Percentiles rank a stretch among this genome's conserved stretches.
Evolutionary conservation across 2,113 vertebrate genomes (phyloP).

Genomic region (Pedionomus torquatus): DNA sequence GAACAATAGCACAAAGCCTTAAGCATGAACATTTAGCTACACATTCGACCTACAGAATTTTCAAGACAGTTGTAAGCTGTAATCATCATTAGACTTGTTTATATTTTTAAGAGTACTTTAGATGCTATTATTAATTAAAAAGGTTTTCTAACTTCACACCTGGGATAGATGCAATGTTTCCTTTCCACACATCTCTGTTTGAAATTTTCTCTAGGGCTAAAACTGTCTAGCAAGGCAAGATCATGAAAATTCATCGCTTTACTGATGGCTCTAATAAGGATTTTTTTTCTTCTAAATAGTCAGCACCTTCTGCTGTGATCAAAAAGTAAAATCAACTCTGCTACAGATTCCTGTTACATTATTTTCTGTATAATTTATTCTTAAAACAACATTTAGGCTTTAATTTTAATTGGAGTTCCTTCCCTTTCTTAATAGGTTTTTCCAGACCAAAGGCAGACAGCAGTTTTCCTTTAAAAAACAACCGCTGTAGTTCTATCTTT

Average conservation of each 20-base stretch:
- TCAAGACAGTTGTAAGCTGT: neutral
- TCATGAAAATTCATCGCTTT: constrained; percentile 75
- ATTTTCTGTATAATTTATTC: constrained; percentile 37
- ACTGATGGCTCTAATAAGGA: constrained; percentile 64
- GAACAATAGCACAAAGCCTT: neutral
- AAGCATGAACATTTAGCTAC: neutral
- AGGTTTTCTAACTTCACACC: constrained; percentile 49
- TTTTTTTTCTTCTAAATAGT: constrained; percentile 49
- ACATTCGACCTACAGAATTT: neutral
- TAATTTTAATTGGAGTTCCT: constrained; percentile 54
- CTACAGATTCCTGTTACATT: constrained; percentile 7
- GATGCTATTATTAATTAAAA: constrained; percentile 48
- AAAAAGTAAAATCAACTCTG: constrained; percentile 62
- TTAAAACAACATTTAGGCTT: constrained; percentile 44
- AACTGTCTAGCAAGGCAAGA: constrained; percentile 58
- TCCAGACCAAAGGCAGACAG: constrained; percentile 5
- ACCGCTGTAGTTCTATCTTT: constrained; percentile 9
- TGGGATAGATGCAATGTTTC: constrained; percentile 28
- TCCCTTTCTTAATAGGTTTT: neutral
- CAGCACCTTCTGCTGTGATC: constrained; percentile 50
- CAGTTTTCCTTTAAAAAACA: neutral
- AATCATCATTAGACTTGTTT: constrained; percentile 22
- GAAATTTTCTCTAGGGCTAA: constrained; percentile 69
- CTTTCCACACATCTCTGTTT: constrained; percentile 48
- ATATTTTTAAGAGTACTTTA: constrained; percentile 38